A percentile compares a stretch with the other conserved stretches of the same genome.
Conservation (phyloP, 2,888 invertebrate genomes). For the Campoplex nolae region DNA sequence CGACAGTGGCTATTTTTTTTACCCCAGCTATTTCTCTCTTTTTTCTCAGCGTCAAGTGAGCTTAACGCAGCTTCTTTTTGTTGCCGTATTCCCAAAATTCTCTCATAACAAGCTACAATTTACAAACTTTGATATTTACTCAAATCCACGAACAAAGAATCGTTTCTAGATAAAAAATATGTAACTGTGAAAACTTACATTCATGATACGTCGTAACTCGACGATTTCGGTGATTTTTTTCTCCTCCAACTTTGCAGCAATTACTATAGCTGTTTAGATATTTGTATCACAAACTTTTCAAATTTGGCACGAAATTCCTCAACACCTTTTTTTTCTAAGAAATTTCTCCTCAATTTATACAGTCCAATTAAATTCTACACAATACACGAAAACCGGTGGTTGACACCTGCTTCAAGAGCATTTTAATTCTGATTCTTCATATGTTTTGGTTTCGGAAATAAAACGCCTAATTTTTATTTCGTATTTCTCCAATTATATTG, state of each 20-base stretch:
- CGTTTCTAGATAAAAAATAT: slow-evolving; percentile 37
- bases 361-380: neutral
- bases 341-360: neutral
- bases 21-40: slow-evolving; percentile 11
- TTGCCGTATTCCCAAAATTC: neutral
- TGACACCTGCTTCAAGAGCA: slow-evolving; percentile 3
- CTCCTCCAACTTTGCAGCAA: neutral
- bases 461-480: neutral
- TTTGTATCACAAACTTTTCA: neutral
- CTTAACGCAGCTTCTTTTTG: neutral
- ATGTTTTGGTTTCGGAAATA: neutral
- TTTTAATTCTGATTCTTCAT: neutral
- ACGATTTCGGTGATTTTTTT: slow-evolving; percentile 32
- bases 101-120: slow-evolving; percentile 35
- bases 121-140: slow-evolving; percentile 11
- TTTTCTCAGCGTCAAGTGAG: slow-evolving; percentile 1
- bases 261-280: slow-evolving; percentile 11
- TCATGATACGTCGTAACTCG: slow-evolving; percentile 71
- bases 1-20: neutral
- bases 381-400: neutral
- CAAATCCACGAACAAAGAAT: slow-evolving; percentile 26
- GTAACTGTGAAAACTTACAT: slow-evolving; percentile 66
- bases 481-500: neutral
- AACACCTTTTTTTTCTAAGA: neutral
- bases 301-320: neutral